Percentiles rank a stretch among this genome's conserved stretches.
Evolutionary conservation across 2,888 invertebrate genomes (phyloP).

Genomic region (Ochropleura plecta): DNA sequence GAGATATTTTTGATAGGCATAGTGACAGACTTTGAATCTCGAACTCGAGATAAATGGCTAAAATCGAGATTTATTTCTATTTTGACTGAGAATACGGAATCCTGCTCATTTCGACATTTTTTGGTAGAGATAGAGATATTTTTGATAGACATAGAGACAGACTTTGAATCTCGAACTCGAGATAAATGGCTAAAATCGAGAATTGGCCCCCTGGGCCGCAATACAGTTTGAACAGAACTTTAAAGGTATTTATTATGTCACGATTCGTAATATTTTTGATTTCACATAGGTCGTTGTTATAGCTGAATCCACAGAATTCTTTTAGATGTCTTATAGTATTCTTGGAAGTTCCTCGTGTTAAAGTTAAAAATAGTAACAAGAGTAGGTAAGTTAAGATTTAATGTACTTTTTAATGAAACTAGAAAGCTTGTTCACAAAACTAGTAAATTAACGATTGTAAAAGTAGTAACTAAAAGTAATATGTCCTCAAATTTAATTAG

Average conservation of each 20-base stretch:
- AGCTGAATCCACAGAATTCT: constrained; percentile 37
- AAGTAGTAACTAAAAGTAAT: constrained; percentile 31
- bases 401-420: constrained; percentile 45
- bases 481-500: constrained; percentile 21
- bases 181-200: no score
- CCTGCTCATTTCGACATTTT: no score
- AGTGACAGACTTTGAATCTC: no score
- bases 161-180: no score
- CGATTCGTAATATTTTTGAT: constrained; percentile 36
- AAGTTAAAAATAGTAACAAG: constrained; percentile 40
- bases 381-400: constrained; percentile 47
- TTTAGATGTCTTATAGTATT: constrained; percentile 41
- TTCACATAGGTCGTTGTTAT: constrained; percentile 25
- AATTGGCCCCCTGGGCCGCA: no score
- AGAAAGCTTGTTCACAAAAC: constrained; percentile 57
- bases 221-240: no score
- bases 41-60: no score
- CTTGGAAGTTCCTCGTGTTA: constrained; percentile 44
- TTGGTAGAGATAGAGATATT: no score
- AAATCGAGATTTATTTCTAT: no score
- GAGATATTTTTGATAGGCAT: no score
- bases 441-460: constrained; percentile 33
- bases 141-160: no score
- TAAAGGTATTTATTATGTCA: constrained; percentile 5
- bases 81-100: no score